These are phyloP conservation scores for Antheraea mylitta DNA, from an alignment of 1,140 invertebrate genomes.

Conservation along the genomic window DNA sequence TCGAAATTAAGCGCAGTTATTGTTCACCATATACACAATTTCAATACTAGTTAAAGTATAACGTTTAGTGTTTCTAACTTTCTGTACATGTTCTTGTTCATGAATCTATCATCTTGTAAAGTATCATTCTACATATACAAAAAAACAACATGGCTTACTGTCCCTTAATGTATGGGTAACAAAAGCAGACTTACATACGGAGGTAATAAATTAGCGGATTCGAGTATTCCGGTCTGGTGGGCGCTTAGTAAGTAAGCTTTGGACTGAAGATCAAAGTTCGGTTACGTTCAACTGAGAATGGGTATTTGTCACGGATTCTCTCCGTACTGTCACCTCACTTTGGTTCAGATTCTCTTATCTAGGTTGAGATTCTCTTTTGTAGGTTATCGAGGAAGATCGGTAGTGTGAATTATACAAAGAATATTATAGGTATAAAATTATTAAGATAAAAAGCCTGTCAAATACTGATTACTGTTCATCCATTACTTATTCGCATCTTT, in stretches of 20 bases:
- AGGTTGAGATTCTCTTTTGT: background rate
- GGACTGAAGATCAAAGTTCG: conserved; percentile 11
- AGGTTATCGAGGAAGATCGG: background rate
- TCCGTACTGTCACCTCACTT: background rate
- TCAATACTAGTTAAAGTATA: too few species aligned
- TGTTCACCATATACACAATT: too few species aligned
- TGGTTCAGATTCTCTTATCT: background rate
- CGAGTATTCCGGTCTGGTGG: conserved; percentile 8
- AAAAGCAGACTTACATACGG: conserved; percentile 8
- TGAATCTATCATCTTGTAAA: too few species aligned
- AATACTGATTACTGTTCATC: too few species aligned
- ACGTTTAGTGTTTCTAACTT: too few species aligned
- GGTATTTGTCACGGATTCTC: background rate
- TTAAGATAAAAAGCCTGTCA: too few species aligned
- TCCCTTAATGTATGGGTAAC: background rate
- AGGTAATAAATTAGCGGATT: conserved; percentile 14
- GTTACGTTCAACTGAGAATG: background rate
- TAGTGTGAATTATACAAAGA: background rate
- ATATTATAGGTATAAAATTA: too few species aligned
- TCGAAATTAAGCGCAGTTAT: too few species aligned
- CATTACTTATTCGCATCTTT: too few species aligned
- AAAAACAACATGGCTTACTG: background rate
- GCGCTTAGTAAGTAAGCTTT: conserved; percentile 6
- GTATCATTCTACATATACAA: too few species aligned
- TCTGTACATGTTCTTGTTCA: too few species aligned